Conservation (phyloP, 2,888 invertebrate species). For the Hypselothyrea guttata region DNA sequence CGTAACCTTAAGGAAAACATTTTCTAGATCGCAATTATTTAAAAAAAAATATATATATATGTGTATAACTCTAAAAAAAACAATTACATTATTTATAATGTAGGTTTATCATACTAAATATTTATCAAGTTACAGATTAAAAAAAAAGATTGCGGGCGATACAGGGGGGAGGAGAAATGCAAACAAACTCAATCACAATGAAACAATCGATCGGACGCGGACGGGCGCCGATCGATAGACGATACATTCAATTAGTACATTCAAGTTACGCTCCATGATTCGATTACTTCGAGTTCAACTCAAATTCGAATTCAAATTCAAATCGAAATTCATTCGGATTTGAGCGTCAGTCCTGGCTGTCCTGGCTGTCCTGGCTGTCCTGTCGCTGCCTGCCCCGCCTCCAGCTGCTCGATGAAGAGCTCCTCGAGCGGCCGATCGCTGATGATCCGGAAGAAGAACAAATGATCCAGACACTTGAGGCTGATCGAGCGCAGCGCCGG, state of each 20-base stretch:
- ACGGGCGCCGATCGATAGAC: conserved; percentile 26
- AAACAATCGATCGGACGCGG: conserved; percentile 60
- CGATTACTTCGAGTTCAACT: conserved; percentile 27
- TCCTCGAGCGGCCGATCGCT: conserved; percentile 93
- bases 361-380: conserved; percentile 80
- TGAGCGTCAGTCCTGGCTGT: conserved; percentile 60
- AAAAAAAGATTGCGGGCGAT: conserved; percentile 2
- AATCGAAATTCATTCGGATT: conserved; percentile 56
- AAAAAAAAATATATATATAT: conserved; percentile 52
- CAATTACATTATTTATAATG: conserved; percentile 47
- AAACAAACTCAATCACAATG: conserved; percentile 73
- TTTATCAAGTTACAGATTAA: conserved; percentile 52
- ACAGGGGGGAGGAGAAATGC: conserved; percentile 63
- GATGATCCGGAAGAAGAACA: conserved; percentile 96
- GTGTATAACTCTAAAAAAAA: conserved; percentile 44
- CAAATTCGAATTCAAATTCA: no score
- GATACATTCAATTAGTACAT: neutral
- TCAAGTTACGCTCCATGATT: conserved; percentile 31
- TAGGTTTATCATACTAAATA: conserved; percentile 43
- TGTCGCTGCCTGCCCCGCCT: no score
- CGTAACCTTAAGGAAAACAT: conserved; percentile 62
- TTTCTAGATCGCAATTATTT: conserved; percentile 48
- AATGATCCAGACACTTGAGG: conserved; percentile 96
- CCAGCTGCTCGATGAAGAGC: conserved; percentile 92
- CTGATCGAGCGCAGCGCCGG: conserved; percentile 95